Conservation (phyloP, 2,888 invertebrate species). For the Euproctis similis region DNA sequence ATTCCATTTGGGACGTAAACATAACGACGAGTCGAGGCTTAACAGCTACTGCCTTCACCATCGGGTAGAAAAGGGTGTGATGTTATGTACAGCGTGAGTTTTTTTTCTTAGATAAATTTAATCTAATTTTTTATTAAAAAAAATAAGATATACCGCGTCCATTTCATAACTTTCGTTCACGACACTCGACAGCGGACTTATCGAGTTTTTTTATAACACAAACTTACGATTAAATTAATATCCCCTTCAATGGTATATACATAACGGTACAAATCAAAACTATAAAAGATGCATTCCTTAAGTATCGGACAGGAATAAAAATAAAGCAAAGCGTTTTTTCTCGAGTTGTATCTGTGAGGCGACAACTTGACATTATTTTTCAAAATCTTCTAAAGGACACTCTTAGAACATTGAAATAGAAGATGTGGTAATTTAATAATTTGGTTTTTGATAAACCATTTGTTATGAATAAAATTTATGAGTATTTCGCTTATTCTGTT, state of each 20-base stretch:
- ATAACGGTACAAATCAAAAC: constrained; percentile 30
- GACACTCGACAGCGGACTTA: constrained; percentile 13
- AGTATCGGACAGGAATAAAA: constrained; percentile 26
- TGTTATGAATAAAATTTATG: too few species aligned
- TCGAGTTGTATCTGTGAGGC: constrained; percentile 40
- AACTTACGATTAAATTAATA: constrained; percentile 22
- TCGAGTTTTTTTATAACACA: constrained; percentile 19
- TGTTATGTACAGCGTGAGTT: too few species aligned
- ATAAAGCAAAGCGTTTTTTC: constrained; percentile 33
- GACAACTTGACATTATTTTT: constrained; percentile 42
- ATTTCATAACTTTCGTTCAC: constrained; percentile 15
- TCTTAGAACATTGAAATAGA: constrained; percentile 5
- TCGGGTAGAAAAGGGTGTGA: too few species aligned
- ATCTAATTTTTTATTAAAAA: too few species aligned
- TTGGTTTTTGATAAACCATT: too few species aligned
- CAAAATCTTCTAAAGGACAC: constrained; percentile 22
- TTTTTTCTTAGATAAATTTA: too few species aligned
- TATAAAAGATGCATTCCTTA: constrained; percentile 22
- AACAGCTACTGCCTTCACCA: too few species aligned
- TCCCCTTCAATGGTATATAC: constrained; percentile 11
- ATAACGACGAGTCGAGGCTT: too few species aligned
- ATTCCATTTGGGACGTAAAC: too few species aligned
- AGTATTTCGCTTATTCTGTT: too few species aligned
- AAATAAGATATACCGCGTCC: too few species aligned
- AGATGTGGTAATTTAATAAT: constrained; percentile 9